These are phyloP conservation scores for Proteles cristata DNA, from an alignment of 2,113 vertebrate genomes.

Conservation along the genomic window DNA sequence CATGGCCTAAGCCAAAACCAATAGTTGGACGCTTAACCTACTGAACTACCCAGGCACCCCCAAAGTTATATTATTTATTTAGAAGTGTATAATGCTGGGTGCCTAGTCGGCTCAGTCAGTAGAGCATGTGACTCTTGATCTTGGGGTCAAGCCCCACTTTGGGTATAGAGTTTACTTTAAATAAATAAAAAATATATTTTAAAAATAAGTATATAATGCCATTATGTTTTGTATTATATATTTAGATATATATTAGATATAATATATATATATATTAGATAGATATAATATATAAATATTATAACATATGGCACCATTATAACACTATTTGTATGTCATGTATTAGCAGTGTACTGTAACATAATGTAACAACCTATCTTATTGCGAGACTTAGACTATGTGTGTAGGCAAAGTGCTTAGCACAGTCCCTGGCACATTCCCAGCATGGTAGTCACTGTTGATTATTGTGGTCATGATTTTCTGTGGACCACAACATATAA, in stretches of 20 bases:
- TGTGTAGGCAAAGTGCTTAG: not conserved
- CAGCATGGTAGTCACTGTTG: not conserved
- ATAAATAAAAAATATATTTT: not conserved
- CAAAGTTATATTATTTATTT: not conserved
- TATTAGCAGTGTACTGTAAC: not conserved
- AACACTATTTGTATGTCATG: not conserved
- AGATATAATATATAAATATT: not conserved
- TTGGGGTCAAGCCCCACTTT: not conserved
- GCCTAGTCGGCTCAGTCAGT: not conserved
- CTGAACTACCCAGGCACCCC: no score
- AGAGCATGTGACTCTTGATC: not conserved
- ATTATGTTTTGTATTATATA: not conserved
- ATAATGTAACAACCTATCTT: not conserved
- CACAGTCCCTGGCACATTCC: not conserved
- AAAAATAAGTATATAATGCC: not conserved
- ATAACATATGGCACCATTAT: not conserved
- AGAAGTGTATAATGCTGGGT: not conserved
- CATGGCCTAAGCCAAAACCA: no score
- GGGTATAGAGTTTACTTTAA: not conserved
- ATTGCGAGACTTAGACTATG: not conserved
- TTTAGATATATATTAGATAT: no score
- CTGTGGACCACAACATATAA: not conserved
- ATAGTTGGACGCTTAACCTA: no score
- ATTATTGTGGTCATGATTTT: not conserved
- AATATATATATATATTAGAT: no score